Conservation (phyloP, 2,113 vertebrate genomes). For the Menura novaehollandiae region DNA sequence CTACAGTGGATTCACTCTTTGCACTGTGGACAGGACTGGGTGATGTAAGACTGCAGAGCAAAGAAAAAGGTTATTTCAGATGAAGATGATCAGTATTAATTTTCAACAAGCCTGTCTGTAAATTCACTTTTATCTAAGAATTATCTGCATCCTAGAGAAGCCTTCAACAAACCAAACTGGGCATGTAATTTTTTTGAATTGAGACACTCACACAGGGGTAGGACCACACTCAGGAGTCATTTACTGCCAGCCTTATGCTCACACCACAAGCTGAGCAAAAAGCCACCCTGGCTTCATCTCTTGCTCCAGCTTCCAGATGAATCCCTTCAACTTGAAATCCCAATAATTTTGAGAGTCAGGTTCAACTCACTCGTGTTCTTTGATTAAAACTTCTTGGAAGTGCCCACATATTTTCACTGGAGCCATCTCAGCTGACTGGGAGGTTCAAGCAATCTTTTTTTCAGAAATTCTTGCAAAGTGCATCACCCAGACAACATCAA, state of each 20-base stretch:
- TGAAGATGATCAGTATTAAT: background rate
- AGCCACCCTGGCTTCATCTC: background rate
- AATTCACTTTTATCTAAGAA: background rate
- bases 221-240: background rate
- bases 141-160: background rate
- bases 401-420: background rate
- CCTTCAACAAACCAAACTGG: background rate
- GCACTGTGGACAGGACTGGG: conserved; percentile 82
- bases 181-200: background rate
- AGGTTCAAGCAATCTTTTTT: background rate
- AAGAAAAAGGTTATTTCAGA: background rate
- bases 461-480: conserved; percentile 49
- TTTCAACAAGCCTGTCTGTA: background rate
- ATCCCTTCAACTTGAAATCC: background rate
- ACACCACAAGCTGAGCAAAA: background rate
- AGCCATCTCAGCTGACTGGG: conserved; percentile 37
- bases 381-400: background rate
- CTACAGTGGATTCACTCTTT: conserved; percentile 73
- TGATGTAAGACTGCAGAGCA: conserved; percentile 77
- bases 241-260: background rate
- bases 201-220: background rate
- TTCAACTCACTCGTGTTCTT: background rate
- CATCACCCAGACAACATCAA: conserved; percentile 70
- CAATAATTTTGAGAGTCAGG: background rate
- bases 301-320: background rate